These are phyloP conservation scores for Oligia fasciuncula DNA, from an alignment of 2,888 invertebrate genomes.

Conservation along the genomic window DNA sequence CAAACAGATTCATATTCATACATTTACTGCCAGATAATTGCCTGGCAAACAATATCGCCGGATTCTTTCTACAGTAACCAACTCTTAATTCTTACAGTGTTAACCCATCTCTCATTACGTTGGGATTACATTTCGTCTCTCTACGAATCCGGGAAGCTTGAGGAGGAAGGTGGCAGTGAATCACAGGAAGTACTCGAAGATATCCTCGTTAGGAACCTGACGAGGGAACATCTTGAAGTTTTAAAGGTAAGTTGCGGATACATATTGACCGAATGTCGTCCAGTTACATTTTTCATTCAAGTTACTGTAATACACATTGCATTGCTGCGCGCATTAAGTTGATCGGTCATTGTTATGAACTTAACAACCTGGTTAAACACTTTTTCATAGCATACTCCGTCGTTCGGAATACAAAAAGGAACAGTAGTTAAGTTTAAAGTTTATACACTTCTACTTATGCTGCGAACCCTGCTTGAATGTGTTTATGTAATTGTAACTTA, in stretches of 20 bases:
- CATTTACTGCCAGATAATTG: neutral
- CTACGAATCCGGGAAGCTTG: conserved; percentile 93
- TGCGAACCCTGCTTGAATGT: neutral
- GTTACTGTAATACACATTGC: too few relatives aligned
- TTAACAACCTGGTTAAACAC: too few relatives aligned
- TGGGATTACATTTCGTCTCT: conserved; percentile 95
- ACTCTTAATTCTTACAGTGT: conserved; percentile 85
- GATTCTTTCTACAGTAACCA: neutral
- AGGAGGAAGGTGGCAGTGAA: conserved; percentile 93
- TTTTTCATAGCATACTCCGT: too few relatives aligned
- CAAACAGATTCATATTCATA: neutral
- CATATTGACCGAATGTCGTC: neutral
- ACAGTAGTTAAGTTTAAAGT: neutral
- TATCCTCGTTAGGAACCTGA: conserved; percentile 95
- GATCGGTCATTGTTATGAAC: neutral
- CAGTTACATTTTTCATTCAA: too few relatives aligned
- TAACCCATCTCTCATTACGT: conserved; percentile 92
- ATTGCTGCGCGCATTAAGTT: neutral
- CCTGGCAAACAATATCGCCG: neutral
- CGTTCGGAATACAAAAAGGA: neutral
- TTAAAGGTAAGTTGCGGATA: conserved; percentile 88
- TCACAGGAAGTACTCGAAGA: conserved; percentile 96
- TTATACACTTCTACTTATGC: neutral
- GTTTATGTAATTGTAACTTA: neutral
- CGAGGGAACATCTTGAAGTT: conserved; percentile 96